Base-by-base conservation (phyloP, 1,140 invertebrate genomes). In the Orussus abietinus region DNA sequence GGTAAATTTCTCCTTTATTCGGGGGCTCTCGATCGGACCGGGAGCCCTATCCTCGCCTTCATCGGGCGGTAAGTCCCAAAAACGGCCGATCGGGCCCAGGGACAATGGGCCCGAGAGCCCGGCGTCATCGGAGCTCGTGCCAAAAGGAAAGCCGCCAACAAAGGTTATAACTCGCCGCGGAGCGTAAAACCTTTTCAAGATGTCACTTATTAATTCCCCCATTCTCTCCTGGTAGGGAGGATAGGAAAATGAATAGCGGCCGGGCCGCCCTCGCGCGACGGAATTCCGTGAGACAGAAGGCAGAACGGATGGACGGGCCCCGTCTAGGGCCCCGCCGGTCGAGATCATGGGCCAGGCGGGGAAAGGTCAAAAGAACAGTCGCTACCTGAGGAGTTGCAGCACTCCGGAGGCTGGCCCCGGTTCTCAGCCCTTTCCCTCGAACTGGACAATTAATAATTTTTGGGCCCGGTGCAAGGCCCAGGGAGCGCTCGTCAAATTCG, bases 131-230 rank as follows among this genome's bases (percentile, higher is more conserved):
- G n/a, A n/a, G n/a, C n/a, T n/a, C n/a, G n/a, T n/a, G n/a, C n/a
- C n/a, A n/a, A n/a, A n/a, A n/a, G n/a, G n/a, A n/a, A n/a, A n/a
- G n/a, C n/a, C n/a, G n/a, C n/a, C n/a, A n/a, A n/a, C n/a, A n/a
- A n/a, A n/a, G n/a, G n/a, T n/a, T n/a, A n/a, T n/a, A n/a, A n/a
- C 48, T 59, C 54, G 49, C 55, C 51, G 50, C 47, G 44, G 47
- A 47, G 57, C 57, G 58, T 62, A 62, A 62, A 63, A 63, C 57
- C 64, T 61, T 64, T 61, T 59, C 19, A 51, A 68, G 59, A 65
- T 72, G 69, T 70, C 69, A 70, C 69, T 72, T 72, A 71, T 71
- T 71, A 72, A 71, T 72, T 72, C 67, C 54, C 41, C 51, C 54
- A 54, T 55, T 59, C 55, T 64, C 50, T 52, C 44, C 10, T 37